Evolutionary conservation across 1,140 invertebrate species (phyloP), one percentile per base, ranked within the genome.

Genomic region (Heterodera carotae): DNA sequence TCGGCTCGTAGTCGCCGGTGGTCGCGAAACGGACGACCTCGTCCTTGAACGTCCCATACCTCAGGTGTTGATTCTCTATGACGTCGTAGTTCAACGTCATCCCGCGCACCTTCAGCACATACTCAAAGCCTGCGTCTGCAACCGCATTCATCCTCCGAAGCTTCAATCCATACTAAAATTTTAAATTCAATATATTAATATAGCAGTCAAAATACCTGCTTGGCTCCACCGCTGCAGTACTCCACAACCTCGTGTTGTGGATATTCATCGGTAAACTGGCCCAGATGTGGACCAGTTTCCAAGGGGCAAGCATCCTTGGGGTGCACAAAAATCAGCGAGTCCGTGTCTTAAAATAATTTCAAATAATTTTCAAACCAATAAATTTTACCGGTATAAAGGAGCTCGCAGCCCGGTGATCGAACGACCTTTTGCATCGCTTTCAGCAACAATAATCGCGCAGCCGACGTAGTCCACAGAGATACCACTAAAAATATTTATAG

Each of bases 391-490:
- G 67, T 68, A 8, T 68, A 68, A n/a, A 68, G 27, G 4, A 68
- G n/a, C 6, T 34, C 34, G 3, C n/a, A 68, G 6, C 67, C 67
- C 34, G 67, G 67, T 6, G 67, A 36, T 18, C 67, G 2, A 8
- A 68, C 67, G 7, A 68, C 67, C 25, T 68, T 68, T 8, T 68
- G 67, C 67, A 68, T 68, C 5, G 43, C 22, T 29, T 68, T 68
- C n/a, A 68, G 67, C 18, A 68, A 27, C 22, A 36, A 22, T 6
- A 68, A 29, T n/a, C 67, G 67, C 25, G 67, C 67, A 7, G 67
- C 67, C 5, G 67, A 68, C 2, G 67, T 68, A 27, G 67, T 68
- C 67, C 67, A 68, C 34, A 68, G 67, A 68, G 67, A 68, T 27
- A 68, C 8, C 6, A 43, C 39, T 43, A 12, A 43, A 43, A 43